phyloP scores from a whole-genome alignment of 2,888 invertebrate species.

The Quadroppia sp. region DNA sequence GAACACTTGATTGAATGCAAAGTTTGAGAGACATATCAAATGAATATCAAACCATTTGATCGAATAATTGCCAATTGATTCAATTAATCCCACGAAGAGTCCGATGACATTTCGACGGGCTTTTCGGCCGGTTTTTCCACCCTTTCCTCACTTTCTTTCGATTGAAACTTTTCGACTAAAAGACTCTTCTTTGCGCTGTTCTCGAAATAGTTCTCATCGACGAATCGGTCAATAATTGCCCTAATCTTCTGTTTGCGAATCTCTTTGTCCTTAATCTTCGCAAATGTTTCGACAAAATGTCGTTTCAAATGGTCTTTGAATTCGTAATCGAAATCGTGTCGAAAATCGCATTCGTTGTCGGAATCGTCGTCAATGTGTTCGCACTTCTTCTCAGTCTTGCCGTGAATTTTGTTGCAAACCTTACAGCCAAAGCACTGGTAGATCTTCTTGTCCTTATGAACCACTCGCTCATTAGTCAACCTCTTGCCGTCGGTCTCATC shows the following conservation, averaged over 20 bases:
- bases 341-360: conserved; percentile 6
- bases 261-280: not conserved
- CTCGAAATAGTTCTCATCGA: not conserved
- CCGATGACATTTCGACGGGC: not conserved
- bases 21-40: too few species aligned
- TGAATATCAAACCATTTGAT: too few species aligned
- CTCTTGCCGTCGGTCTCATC: not conserved
- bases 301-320: conserved; percentile 29
- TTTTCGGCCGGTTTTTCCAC: not conserved
- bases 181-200: conserved; percentile 8
- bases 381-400: not conserved
- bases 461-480: not conserved
- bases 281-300: not conserved
- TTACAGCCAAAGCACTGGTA: conserved; percentile 20
- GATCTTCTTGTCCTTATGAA: not conserved
- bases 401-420: conserved; percentile 23
- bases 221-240: not conserved
- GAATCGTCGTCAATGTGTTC: conserved; percentile 7
- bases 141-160: not conserved
- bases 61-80: too few species aligned
- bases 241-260: not conserved
- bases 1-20: too few species aligned
- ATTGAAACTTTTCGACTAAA: not conserved
- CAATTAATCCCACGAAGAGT: too few species aligned
- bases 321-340: conserved; percentile 12